phyloP scores from a whole-genome alignment of 2,888 invertebrate genomes.

The Neoaliturus tenellus region DNA sequence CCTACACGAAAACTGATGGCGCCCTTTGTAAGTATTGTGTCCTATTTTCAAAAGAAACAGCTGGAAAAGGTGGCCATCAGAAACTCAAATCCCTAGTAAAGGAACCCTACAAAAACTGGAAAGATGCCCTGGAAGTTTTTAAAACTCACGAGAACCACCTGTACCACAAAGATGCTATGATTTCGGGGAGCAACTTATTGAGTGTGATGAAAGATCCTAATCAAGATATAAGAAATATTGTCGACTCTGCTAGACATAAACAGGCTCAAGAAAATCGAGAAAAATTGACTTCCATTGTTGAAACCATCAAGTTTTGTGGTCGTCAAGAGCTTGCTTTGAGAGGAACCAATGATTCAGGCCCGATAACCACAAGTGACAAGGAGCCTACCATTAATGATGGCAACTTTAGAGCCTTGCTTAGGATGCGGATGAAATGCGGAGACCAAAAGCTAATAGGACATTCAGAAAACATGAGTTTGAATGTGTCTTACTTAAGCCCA shows the following conservation, averaged over 20 bases:
- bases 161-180: constrained; percentile 26
- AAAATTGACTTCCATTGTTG: constrained; percentile 12
- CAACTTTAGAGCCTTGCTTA: constrained; percentile 26
- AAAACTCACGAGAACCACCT: constrained; percentile 13
- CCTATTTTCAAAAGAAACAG: constrained; percentile 26
- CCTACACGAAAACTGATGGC: constrained; percentile 27
- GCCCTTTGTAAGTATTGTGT: constrained; percentile 49
- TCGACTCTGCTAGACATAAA: constrained; percentile 13
- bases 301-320: constrained; percentile 34
- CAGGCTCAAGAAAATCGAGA: constrained; percentile 32
- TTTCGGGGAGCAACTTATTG: constrained; percentile 22
- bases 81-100: constrained; percentile 20
- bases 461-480: constrained; percentile 5
- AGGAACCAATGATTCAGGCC: constrained; percentile 25
- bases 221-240: constrained; percentile 21
- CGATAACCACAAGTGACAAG: background rate
- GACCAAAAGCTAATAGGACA: constrained; percentile 17
- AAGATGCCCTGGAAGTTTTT: constrained; percentile 24
- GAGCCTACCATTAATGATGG: constrained; percentile 26
- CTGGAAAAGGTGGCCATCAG: constrained; percentile 37
- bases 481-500: constrained; percentile 34
- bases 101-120: constrained; percentile 33
- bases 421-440: constrained; percentile 28
- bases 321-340: constrained; percentile 34
- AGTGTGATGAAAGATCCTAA: constrained; percentile 11